These are phyloP conservation scores for Ceratosolen fusciceps DNA, from an alignment of 1,140 invertebrate species.

Conservation along the genomic window DNA sequence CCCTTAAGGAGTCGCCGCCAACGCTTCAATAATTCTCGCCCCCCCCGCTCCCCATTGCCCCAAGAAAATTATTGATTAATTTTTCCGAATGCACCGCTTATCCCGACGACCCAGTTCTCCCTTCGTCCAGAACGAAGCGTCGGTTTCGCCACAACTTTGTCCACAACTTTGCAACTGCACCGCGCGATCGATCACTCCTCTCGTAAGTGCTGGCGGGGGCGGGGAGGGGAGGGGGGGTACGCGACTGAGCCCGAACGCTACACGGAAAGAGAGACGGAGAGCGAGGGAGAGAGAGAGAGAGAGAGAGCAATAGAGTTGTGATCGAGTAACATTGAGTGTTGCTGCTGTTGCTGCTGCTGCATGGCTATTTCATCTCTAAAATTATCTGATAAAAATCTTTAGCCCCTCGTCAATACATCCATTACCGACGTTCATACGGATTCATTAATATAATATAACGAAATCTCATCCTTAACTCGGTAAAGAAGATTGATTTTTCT, in stretches of 20 bases:
- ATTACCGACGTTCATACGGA: too few relatives aligned
- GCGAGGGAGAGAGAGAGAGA: neutral
- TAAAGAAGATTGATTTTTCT: neutral
- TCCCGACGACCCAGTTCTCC: neutral
- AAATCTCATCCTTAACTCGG: neutral
- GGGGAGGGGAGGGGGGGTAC: too few relatives aligned
- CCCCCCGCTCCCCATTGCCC: too few relatives aligned
- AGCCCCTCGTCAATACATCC: too few relatives aligned
- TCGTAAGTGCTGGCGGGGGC: too few relatives aligned
- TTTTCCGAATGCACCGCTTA: neutral
- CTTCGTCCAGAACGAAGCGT: neutral
- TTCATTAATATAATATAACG: neutral
- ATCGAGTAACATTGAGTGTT: neutral
- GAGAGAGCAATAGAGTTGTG: too few relatives aligned
- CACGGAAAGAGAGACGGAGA: too few relatives aligned
- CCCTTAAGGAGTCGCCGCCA: neutral
- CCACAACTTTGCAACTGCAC: neutral
- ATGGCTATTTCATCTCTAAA: neutral
- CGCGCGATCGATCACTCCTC: conserved; percentile 17
- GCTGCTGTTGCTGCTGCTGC: neutral
- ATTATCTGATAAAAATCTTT: neutral
- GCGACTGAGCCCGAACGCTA: too few relatives aligned
- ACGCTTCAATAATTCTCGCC: neutral
- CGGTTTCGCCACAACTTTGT: neutral
- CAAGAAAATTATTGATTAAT: neutral